phyloP scores from a whole-genome alignment of 2,113 vertebrate genomes.

The Phalacrocorax carbo region DNA sequence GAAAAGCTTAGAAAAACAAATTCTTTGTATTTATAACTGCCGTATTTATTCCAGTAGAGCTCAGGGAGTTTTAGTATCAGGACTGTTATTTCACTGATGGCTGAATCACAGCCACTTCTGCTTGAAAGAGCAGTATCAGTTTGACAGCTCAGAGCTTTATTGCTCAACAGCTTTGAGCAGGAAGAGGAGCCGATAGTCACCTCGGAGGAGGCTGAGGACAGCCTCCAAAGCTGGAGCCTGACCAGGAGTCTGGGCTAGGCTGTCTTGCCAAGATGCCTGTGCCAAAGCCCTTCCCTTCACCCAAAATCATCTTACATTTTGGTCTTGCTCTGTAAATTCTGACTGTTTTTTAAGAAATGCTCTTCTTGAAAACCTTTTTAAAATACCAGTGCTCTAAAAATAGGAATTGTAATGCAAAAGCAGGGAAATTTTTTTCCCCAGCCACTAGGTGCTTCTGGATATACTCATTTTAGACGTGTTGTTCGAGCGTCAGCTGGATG shows the following conservation, averaged over 20 bases:
- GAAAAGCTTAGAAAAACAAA: background rate
- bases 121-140: constrained; percentile 30
- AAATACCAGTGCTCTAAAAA: background rate
- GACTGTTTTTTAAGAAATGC: background rate
- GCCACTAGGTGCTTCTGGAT: background rate
- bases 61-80: background rate
- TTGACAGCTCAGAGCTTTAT: constrained; percentile 41
- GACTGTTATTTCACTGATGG: background rate
- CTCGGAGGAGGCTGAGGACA: background rate
- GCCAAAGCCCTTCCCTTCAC: constrained; percentile 6
- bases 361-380: background rate
- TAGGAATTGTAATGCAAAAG: background rate
- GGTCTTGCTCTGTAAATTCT: background rate
- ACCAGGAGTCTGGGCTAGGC: background rate
- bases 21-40: background rate
- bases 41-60: background rate
- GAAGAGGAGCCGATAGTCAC: constrained; percentile 1
- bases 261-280: background rate
- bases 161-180: constrained; percentile 39
- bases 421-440: background rate
- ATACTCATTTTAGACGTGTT: background rate
- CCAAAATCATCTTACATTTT: background rate
- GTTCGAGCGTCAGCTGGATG: background rate
- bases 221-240: constrained; percentile 31
- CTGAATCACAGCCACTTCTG: constrained; percentile 41